Percentiles rank a stretch among this genome's conserved stretches.
Conservation (phyloP, 2,113 vertebrate genomes). For the Tragelaphus scriptus region DNA sequence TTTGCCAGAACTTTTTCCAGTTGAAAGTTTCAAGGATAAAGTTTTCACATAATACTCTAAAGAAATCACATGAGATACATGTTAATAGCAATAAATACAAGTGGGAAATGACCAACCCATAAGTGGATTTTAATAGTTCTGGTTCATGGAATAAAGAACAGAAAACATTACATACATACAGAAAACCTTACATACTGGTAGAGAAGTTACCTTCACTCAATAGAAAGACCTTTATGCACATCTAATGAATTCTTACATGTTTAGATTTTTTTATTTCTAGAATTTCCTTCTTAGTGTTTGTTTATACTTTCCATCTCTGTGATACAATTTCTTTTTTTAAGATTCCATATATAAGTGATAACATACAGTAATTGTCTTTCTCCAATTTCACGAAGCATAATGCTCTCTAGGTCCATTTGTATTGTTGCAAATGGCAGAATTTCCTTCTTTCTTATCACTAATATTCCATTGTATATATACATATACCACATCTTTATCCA, state of each 20-base stretch:
- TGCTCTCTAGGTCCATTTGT: background rate
- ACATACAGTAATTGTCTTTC: background rate
- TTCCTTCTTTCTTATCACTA: background rate
- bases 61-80: background rate
- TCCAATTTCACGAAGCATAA: background rate
- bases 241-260: background rate
- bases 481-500: background rate
- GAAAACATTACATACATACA: background rate
- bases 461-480: background rate
- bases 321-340: background rate
- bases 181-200: background rate
- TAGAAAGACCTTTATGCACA: background rate
- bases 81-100: background rate
- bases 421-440: background rate
- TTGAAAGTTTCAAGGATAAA: background rate
- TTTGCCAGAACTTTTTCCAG: background rate
- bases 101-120: background rate
- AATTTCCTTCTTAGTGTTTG: background rate
- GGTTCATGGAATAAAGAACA: background rate
- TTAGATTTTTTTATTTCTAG: background rate
- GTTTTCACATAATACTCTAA: background rate
- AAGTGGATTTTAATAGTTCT: background rate
- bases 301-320: background rate
- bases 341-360: background rate
- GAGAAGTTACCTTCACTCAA: background rate